Base-by-base conservation (phyloP, 2,797 vertebrate species). In the Psittacula derbiana region DNA sequence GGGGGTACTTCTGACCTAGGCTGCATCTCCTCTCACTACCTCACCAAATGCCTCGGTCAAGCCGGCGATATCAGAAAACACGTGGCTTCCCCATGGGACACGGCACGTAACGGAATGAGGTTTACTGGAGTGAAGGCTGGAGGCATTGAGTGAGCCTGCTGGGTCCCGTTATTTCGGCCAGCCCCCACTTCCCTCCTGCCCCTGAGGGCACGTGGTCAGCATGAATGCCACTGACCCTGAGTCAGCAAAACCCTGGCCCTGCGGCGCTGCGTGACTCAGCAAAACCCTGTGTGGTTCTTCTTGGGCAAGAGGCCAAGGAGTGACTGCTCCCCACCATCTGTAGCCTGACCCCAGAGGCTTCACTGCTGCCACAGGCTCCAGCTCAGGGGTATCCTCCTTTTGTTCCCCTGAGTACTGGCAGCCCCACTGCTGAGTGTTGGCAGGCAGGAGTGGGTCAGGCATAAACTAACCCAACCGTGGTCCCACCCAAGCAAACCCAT, bases 121-220 rank as follows among this genome's bases (percentile, higher is more conserved):
- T 60, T 93, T 93, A 31, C 41, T 1, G 1, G 16, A 46, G 24
- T 0, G 0, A 21, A 31, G 9, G 15, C 69, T 0, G 3, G 57
- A 91, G 73, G 43, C 62, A 3, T 3, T 60, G 80, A 17, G 17
- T 47, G 78, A 60, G 43, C 31, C 12, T 2, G 49, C 62, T 11
- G 41, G 60, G 40, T 92, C 84, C 96, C 91, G 94, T 96, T 96
- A 96, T 11, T 84, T 88, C 0, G 2, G 58, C 38, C 86, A 55
- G 79, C 62, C 70, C 62, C 70, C 3, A 53, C 87, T 74, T 95
- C 58, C 78, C 78, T 96, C 78, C 80, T 95, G 86, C 70, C 83
- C 73, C 9, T 3, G 8, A 6, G 1, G 92, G 80, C 33, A 0
- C 21, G 78, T 90, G 95, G 92, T 95, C 95, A 90, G 80, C 40